These are phyloP conservation scores for Suncus etruscus DNA, from an alignment of 2,113 vertebrate species.

Conservation along the genomic window DNA sequence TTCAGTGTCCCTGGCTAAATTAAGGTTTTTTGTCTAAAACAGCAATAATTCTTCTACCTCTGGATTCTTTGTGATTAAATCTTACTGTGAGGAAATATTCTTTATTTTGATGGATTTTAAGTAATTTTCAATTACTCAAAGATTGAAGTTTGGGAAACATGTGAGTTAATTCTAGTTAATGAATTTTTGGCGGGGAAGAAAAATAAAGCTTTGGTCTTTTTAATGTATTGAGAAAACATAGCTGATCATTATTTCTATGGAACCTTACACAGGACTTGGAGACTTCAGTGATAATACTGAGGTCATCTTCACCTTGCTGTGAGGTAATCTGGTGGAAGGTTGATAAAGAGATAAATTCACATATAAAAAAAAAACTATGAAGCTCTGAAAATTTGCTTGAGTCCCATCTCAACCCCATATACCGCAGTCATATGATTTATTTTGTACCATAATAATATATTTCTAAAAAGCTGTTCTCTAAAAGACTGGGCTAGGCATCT, in stretches of 20 bases:
- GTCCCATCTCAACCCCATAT: too few relatives aligned
- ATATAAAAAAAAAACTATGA: background rate
- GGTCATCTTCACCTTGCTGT: background rate
- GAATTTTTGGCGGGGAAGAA: background rate
- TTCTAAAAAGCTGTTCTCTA: background rate
- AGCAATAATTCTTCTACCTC: constrained; percentile 26
- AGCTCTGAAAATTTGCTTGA: background rate
- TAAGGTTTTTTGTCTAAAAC: constrained; percentile 50
- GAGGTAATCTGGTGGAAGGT: background rate
- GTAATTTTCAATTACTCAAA: constrained; percentile 17
- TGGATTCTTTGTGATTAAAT: background rate
- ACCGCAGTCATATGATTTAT: background rate
- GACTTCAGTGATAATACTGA: background rate
- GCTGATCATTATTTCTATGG: background rate
- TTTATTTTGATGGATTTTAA: constrained; percentile 32
- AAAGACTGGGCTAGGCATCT: background rate
- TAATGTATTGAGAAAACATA: background rate
- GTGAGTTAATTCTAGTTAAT: constrained; percentile 36
- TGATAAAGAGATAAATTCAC: too few relatives aligned
- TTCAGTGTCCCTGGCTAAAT: constrained; percentile 33
- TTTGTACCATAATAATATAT: background rate
- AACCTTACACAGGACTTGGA: background rate
- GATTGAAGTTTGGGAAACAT: background rate
- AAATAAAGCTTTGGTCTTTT: background rate
- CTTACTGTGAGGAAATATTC: constrained; percentile 4